phyloP scores from a whole-genome alignment of 2,888 invertebrate genomes.

The Smittia sp. region DNA sequence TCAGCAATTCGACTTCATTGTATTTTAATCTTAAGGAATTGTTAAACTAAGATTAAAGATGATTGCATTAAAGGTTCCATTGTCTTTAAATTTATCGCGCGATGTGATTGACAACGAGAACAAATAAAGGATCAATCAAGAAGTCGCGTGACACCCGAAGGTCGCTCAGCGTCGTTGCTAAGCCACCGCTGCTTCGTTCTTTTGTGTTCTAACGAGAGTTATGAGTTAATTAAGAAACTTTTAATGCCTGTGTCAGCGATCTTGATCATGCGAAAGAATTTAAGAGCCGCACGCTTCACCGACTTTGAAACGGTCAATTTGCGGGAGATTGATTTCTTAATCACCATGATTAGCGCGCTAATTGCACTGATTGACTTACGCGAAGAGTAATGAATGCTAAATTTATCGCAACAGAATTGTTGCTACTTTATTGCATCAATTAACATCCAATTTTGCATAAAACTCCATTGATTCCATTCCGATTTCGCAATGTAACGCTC shows the following conservation, averaged over 20 bases:
- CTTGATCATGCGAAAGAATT: background rate
- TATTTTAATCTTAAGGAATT: background rate
- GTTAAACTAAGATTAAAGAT: background rate
- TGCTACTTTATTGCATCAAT: too few relatives aligned
- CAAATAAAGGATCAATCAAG: background rate
- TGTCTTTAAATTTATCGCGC: background rate
- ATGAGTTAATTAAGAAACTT: background rate
- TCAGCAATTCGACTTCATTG: background rate
- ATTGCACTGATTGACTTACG: too few relatives aligned
- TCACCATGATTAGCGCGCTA: background rate
- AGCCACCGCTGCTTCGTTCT: too few relatives aligned
- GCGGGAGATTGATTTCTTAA: background rate
- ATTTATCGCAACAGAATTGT: too few relatives aligned
- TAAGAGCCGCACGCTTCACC: background rate
- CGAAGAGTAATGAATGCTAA: too few relatives aligned
- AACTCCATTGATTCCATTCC: too few relatives aligned
- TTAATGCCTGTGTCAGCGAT: background rate
- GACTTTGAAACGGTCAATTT: background rate
- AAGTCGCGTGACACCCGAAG: background rate
- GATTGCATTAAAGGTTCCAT: background rate
- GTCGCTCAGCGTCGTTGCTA: background rate
- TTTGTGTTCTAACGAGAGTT: background rate
- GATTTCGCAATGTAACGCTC: too few relatives aligned
- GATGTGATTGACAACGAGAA: slow-evolving; percentile 3
- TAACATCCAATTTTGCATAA: too few relatives aligned